Conservation (phyloP, 2,113 vertebrate species). For the Hydrochoerus hydrochaeris region DNA sequence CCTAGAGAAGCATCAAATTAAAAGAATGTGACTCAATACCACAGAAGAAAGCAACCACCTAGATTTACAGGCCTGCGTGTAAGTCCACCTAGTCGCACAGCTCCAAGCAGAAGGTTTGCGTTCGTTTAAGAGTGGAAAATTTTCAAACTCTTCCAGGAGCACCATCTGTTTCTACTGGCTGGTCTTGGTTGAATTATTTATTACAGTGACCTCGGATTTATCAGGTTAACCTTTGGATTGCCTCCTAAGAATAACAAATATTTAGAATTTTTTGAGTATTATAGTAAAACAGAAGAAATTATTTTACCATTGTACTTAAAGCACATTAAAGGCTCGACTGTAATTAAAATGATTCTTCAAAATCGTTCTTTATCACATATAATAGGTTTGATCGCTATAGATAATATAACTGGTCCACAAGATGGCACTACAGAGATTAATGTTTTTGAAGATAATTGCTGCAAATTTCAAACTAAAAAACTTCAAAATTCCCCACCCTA, state of each 20-base stretch:
- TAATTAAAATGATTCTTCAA: conserved; percentile 71
- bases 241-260: conserved; percentile 85
- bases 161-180: conserved; percentile 87
- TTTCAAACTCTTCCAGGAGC: conserved; percentile 84
- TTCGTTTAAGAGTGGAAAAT: conserved; percentile 83
- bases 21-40: conserved; percentile 73
- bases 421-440: conserved; percentile 62
- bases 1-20: conserved; percentile 70
- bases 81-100: conserved; percentile 64
- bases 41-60: conserved; percentile 62
- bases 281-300: conserved; percentile 78
- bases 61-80: conserved; percentile 73
- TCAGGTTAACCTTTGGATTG: conserved; percentile 87
- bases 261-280: conserved; percentile 81
- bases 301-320: conserved; percentile 74
- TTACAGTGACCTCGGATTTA: conserved; percentile 85
- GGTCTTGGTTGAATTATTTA: conserved; percentile 87
- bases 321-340: conserved; percentile 64
- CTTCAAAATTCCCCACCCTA: neutral
- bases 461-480: conserved; percentile 52
- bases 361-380: conserved; percentile 18
- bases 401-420: conserved; percentile 57
- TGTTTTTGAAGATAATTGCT: conserved; percentile 60
- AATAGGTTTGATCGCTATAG: conserved; percentile 54
- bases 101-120: conserved; percentile 82